Conservation (phyloP, 2,888 invertebrate genomes). For the Beris chalybata region DNA sequence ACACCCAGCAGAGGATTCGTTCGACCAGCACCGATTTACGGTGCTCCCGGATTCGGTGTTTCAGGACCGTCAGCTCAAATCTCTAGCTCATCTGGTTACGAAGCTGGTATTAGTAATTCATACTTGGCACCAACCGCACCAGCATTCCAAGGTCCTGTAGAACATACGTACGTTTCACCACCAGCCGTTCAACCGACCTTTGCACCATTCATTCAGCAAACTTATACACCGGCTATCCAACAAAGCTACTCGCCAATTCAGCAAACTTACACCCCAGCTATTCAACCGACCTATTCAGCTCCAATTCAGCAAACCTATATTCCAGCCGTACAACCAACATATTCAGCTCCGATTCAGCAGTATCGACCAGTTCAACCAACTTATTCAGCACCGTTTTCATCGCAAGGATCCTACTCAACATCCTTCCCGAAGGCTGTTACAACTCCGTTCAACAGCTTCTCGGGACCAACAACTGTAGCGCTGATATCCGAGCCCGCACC, state of each 20-base stretch:
- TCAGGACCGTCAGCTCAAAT: too few species aligned
- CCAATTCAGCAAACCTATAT: conserved; percentile 5
- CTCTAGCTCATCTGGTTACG: too few species aligned
- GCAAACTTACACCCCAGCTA: conserved; percentile 1
- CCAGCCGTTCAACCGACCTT: neutral
- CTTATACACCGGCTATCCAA: neutral
- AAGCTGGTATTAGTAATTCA: too few species aligned
- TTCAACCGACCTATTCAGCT: conserved; percentile 2
- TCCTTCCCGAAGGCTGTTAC: neutral
- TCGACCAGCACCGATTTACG: too few species aligned
- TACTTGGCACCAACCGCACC: conserved; percentile 2
- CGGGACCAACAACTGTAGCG: conserved; percentile 1
- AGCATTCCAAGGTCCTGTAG: neutral
- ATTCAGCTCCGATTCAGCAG: too few species aligned
- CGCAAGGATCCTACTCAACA: conserved; percentile 3
- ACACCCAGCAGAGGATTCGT: too few species aligned
- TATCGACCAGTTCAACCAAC: neutral
- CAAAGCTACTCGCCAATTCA: neutral
- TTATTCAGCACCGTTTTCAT: neutral
- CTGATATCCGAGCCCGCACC: conserved; percentile 18
- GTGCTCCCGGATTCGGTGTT: too few species aligned
- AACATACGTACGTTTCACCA: neutral
- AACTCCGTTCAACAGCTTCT: neutral
- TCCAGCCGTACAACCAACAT: too few species aligned
- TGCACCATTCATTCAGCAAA: neutral